Percentiles rank a stretch among this genome's conserved stretches.
These are phyloP conservation scores for Julus scanicus DNA, from an alignment of 2,888 invertebrate species.

Conservation along the genomic window DNA sequence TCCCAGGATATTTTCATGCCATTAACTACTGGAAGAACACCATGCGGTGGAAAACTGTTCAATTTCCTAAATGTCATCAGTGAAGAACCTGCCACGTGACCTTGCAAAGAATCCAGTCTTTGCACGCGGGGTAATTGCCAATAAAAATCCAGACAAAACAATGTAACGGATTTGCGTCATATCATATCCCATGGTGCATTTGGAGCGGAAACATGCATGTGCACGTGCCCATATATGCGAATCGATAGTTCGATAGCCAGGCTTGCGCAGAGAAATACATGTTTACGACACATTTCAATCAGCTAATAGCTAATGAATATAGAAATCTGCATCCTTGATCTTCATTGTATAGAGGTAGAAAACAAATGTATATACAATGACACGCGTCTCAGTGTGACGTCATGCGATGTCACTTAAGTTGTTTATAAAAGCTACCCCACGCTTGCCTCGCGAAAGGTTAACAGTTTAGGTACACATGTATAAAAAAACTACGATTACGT, in stretches of 20 bases:
- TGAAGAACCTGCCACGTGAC: not conserved
- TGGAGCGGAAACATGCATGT: not conserved
- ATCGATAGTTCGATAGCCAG: not conserved
- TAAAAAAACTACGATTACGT: not conserved
- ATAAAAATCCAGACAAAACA: not conserved
- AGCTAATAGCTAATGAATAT: constrained; percentile 8
- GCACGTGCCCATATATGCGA: not conserved
- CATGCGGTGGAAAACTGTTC: not conserved
- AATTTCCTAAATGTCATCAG: not conserved
- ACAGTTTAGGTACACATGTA: too few species aligned
- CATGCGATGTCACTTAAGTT: not conserved
- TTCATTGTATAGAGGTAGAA: not conserved
- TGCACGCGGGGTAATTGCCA: not conserved
- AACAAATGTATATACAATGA: not conserved
- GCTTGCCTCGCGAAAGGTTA: not conserved
- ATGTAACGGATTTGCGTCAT: not conserved
- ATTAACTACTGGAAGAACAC: not conserved
- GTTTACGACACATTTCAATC: constrained; percentile 6
- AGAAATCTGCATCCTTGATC: not conserved
- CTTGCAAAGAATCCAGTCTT: not conserved
- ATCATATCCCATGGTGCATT: not conserved
- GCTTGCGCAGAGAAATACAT: not conserved
- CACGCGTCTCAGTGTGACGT: not conserved
- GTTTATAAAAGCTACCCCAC: not conserved
- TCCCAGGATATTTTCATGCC: not conserved